Base-by-base conservation (phyloP, 2,888 invertebrate species). In the Drosophila bunnanda region DNA sequence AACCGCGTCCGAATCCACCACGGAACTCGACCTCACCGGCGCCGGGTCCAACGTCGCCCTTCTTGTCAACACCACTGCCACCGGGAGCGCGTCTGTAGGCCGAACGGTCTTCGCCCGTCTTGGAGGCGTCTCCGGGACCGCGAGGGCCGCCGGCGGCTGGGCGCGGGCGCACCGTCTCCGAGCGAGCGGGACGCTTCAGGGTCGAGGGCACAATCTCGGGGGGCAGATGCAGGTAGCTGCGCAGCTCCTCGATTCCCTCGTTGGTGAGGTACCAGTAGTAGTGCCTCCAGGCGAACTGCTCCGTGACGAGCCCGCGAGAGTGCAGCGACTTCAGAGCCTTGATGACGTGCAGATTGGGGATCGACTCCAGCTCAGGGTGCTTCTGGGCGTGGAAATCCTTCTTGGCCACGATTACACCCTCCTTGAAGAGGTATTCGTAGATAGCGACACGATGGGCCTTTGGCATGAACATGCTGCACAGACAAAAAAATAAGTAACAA, bases 281-380 rank as follows among this genome's bases (percentile, higher is more conserved):
- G 93, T 99, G 99, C 90, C 99, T 96, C 99, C 99, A 99, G 6
- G 99, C 99, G 93, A 99, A 99, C 93, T 99, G 99, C 94, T 99
- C 99, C 93, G 97, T 98, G n/a, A 99, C 99, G 91, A 96, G 97
- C 70, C 99, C 99, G 92, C 97, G 95, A 5, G 99, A 99, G 93
- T 98, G 98, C 82, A 99, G 93, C 10, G 98, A 98, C 94, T 98
- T 97, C 94, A 99, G 95, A 81, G 99, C 98, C 93, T 99, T 99
- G 92, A 99, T 99, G 65, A 99, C 99, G 94, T 99, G 97, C 77
- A 99, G 95, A 93, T 99, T 99, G 80, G 98, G 98, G 89, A 99
- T 98, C 89, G 94, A 95, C 92, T 98, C 97, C 88, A 99, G 93
- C 92, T 99, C 98, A 8, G 99, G 98, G 93, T 99, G 99, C 93